These are phyloP conservation scores for Amblyornis subalaris DNA, from an alignment of 2,113 vertebrate genomes.

Conservation along the genomic window DNA sequence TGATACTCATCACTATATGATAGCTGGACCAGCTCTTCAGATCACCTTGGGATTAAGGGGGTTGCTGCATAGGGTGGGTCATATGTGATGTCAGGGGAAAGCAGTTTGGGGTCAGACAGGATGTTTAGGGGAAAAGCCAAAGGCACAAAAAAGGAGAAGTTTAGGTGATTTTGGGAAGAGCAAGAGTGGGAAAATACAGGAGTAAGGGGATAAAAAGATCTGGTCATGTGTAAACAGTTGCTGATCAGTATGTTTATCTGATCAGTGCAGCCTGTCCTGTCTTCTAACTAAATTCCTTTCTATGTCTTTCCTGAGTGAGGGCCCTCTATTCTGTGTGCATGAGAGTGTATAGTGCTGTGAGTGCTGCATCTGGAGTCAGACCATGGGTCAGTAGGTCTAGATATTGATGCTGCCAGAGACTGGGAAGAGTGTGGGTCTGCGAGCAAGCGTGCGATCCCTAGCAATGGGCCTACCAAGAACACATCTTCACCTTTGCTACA, in stretches of 20 bases:
- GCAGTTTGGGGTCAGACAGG: neutral
- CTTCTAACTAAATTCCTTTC: neutral
- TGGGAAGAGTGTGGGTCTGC: accelerated
- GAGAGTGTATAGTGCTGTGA: neutral
- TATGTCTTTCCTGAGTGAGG: neutral
- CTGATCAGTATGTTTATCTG: neutral
- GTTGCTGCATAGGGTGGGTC: neutral
- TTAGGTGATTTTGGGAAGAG: neutral
- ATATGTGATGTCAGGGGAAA: neutral
- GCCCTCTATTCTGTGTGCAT: neutral
- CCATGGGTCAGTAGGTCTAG: neutral
- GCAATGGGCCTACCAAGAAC: neutral
- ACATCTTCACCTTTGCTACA: neutral
- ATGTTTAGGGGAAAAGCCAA: neutral
- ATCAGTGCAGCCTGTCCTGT: neutral
- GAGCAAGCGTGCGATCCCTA: accelerated
- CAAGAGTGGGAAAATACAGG: neutral
- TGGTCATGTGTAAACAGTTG: neutral
- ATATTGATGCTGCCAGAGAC: neutral
- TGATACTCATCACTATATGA: neutral
- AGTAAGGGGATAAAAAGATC: neutral
- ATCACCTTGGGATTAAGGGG: neutral
- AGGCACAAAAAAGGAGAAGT: neutral
- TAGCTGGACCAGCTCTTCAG: neutral
- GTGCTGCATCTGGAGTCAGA: neutral